A percentile compares a stretch with the other conserved stretches of the same genome.
These are phyloP conservation scores for Lophius piscatorius DNA, from an alignment of 2,113 vertebrate genomes.

Conservation along the genomic window DNA sequence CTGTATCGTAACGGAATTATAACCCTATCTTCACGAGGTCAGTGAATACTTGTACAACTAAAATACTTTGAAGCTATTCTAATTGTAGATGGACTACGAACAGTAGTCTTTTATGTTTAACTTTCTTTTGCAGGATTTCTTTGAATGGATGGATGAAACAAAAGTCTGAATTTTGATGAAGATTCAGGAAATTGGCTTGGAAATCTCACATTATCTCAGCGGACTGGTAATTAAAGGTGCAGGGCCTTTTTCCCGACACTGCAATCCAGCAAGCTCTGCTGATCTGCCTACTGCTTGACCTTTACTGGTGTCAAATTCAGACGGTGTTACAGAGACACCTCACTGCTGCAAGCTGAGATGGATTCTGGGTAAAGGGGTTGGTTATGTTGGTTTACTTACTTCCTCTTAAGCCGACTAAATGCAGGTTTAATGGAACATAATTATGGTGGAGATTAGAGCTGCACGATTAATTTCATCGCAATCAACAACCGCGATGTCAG, in stretches of 20 bases:
- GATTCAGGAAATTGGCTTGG: conserved; percentile 15
- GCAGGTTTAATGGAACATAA: too few species aligned
- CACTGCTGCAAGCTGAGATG: conserved; percentile 25
- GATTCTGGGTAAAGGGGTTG: conserved; percentile 27
- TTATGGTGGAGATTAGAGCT: too few species aligned
- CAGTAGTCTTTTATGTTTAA: too few species aligned
- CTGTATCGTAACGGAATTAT: background rate
- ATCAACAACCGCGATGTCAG: too few species aligned
- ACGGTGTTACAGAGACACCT: conserved; percentile 46
- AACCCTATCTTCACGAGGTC: background rate
- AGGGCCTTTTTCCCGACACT: conserved; percentile 55
- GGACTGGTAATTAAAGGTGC: conserved; percentile 58
- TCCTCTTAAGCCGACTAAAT: too few species aligned
- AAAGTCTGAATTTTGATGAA: conserved; percentile 4
- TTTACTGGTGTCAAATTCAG: conserved; percentile 82
- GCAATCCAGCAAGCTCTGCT: conserved; percentile 57
- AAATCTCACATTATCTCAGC: conserved; percentile 40
- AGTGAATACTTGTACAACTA: too few species aligned
- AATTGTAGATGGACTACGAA: too few species aligned
- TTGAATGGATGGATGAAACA: background rate
- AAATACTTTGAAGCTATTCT: too few species aligned
- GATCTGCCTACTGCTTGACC: conserved; percentile 78
- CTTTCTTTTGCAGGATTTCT: too few species aligned
- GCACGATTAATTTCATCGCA: too few species aligned
- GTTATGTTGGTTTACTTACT: conserved; percentile 3